Conservation (phyloP, 2,113 vertebrate genomes). For the Cryptoleucopteryx plumbea region DNA sequence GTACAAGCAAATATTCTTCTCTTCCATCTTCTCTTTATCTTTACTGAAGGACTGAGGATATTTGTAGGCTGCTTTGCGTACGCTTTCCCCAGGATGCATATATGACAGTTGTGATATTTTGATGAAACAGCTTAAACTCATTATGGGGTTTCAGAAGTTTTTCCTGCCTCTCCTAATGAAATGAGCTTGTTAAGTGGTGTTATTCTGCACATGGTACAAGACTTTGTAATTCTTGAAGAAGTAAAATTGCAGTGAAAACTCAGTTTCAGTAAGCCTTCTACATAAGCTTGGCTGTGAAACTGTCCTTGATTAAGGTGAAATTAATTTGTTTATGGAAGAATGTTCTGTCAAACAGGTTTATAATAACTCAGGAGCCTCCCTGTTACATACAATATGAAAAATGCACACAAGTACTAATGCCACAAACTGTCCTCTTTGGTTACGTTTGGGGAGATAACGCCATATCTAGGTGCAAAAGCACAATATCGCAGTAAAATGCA, state of each 20-base stretch:
- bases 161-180: background rate
- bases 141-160: background rate
- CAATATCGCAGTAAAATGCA: background rate
- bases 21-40: background rate
- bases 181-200: background rate
- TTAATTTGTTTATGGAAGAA: background rate
- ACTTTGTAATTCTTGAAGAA: background rate
- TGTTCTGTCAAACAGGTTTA: background rate
- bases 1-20: background rate
- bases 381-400: background rate
- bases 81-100: background rate
- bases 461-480: background rate
- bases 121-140: background rate
- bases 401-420: background rate
- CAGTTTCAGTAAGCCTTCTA: background rate
- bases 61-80: conserved; percentile 24
- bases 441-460: background rate
- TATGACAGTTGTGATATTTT: background rate
- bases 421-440: background rate
- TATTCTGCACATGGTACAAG: background rate
- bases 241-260: background rate
- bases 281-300: background rate
- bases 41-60: background rate
- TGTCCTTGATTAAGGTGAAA: background rate
- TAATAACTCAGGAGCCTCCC: background rate